Evolutionary conservation across 2,888 invertebrate genomes (phyloP), one percentile per base, ranked within the genome.

Genomic region (Nipponacmea schrenckii): DNA sequence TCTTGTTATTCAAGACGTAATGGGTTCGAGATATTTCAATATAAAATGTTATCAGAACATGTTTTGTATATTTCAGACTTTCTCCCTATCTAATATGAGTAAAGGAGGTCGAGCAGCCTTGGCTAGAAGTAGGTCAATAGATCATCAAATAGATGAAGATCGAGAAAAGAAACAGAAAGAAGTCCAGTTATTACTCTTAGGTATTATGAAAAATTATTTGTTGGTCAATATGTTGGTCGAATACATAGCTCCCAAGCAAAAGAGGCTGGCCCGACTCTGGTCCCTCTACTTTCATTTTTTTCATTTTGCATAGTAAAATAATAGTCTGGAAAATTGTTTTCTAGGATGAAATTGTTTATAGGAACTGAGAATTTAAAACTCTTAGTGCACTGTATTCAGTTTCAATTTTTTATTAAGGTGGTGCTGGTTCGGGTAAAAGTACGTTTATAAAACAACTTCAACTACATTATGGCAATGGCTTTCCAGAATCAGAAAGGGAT

Each of bases 361-460:
- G n/a, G n/a, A n/a, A n/a, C n/a, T n/a, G n/a, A n/a, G n/a, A n/a
- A n/a, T n/a, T n/a, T n/a, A n/a, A n/a, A n/a, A n/a, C n/a, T n/a
- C 31, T 31, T 31, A 2, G 31, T 31, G 31, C 31, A 31, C 4
- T 31, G 31, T 31, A 7, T 31, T 7, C 2, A 31, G 7, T 7
- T 39, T 39, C 39, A 39, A 39, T 8, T 39, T 39, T 5, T 7
- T 8, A 39, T 39, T 71, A 71, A 87, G 87, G 87, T 62, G 83
- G 84, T 8, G 82, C 84, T 17, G 83, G 84, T 31, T 81, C 84
- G 7, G 87, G 87, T 0, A 87, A 87, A 75, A 86, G 85, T 71
- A 87, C 87, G 10, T 86, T 87, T 74, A 82, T 87, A 56, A 87
- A 87, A 73, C 87, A 86, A 71, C 70, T 87, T 14, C 81, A 84